Percentiles rank a stretch among this genome's conserved stretches.
These are phyloP conservation scores for Sturmia bella DNA, from an alignment of 2,888 invertebrate species.

Conservation along the genomic window DNA sequence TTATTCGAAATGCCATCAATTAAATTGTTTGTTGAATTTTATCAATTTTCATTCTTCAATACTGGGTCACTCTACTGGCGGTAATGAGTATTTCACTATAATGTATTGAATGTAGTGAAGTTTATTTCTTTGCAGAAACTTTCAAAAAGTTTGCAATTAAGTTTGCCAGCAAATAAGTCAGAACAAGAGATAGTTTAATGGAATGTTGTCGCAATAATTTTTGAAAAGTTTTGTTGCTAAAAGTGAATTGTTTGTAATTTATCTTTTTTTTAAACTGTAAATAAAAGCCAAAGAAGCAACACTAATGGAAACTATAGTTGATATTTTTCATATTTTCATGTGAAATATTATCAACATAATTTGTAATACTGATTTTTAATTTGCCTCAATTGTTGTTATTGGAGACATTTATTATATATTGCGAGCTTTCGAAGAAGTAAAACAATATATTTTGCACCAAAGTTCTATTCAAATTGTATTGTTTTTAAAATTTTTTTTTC, in stretches of 20 bases:
- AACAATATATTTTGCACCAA: too few relatives aligned
- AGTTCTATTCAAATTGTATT: too few relatives aligned
- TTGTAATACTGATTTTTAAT: too few relatives aligned
- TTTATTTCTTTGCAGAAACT: slow-evolving; percentile 19
- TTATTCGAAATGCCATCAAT: slow-evolving; percentile 66
- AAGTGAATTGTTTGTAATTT: not conserved
- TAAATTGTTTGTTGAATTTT: slow-evolving; percentile 55
- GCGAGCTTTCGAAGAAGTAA: too few relatives aligned
- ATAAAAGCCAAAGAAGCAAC: not conserved
- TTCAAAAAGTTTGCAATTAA: not conserved
- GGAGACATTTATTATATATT: too few relatives aligned
- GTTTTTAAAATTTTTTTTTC: too few relatives aligned
- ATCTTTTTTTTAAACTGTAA: not conserved
- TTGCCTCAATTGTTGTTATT: too few relatives aligned
- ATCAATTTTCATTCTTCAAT: slow-evolving; percentile 15
- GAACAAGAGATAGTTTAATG: not conserved
- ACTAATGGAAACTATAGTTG: too few relatives aligned
- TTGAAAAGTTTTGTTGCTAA: slow-evolving; percentile 12
- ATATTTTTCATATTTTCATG: too few relatives aligned
- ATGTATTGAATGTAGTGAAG: not conserved
- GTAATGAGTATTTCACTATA: not conserved
- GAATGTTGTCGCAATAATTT: slow-evolving; percentile 5
- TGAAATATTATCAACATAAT: too few relatives aligned
- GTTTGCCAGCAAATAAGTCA: not conserved
- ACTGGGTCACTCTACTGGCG: slow-evolving; percentile 29